These are phyloP conservation scores for Thaleichthys pacificus DNA, from an alignment of 2,797 vertebrate species.

Conservation along the genomic window DNA sequence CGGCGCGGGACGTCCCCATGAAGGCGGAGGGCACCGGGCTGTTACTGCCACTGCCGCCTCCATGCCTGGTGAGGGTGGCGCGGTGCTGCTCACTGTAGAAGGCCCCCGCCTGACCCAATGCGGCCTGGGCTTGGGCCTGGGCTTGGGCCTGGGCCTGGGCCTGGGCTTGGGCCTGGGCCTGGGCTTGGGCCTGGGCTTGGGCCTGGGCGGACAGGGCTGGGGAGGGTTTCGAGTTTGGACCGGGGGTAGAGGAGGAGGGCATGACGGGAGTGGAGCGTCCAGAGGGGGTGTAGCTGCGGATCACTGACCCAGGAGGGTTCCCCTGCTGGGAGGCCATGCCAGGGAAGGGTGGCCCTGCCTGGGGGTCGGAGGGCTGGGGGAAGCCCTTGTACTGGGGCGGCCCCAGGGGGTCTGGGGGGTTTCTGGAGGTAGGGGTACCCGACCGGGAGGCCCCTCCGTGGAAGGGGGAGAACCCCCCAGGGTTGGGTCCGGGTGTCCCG, in stretches of 20 bases:
- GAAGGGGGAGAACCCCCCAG: constrained; percentile 74
- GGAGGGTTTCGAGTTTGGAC: constrained; percentile 71
- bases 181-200: constrained; percentile 27
- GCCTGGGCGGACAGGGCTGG: constrained; percentile 51
- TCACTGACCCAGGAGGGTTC: constrained; percentile 78
- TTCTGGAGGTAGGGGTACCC: constrained; percentile 72
- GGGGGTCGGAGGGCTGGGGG: constrained; percentile 77
- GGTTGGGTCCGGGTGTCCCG: constrained; percentile 71
- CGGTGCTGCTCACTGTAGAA: constrained; percentile 57
- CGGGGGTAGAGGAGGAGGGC: constrained; percentile 61
- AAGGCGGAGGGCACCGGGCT: constrained; percentile 93
- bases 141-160: constrained; percentile 69
- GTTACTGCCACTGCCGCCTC: constrained; percentile 72
- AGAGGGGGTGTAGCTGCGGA: constrained; percentile 85
- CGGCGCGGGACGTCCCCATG: constrained; percentile 85
- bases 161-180: constrained; percentile 58
- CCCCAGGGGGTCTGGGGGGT: constrained; percentile 61
- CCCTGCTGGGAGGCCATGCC: constrained; percentile 75
- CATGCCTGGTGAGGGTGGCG: constrained; percentile 59
- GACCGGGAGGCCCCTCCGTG: constrained; percentile 73
- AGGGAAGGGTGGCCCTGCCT: constrained; percentile 73
- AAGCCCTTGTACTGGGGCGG: constrained; percentile 79
- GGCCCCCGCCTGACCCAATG: constrained; percentile 46
- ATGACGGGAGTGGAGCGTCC: constrained; percentile 77
- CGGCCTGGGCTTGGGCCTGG: constrained; percentile 44